Conservation (phyloP, 1,140 invertebrate species). For the Diachasmimorpha longicaudata region DNA sequence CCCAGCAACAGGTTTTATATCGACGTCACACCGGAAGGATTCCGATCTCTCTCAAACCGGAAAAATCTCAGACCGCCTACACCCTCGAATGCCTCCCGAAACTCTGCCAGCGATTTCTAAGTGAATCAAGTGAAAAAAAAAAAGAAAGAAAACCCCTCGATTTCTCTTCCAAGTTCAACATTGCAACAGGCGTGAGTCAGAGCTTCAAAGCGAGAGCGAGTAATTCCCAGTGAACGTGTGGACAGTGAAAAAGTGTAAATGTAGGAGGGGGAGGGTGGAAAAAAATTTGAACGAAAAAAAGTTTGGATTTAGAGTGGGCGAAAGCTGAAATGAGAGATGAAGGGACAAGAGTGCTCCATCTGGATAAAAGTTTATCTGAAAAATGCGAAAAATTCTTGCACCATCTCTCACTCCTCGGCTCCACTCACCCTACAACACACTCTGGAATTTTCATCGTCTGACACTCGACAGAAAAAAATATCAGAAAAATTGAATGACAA, state of each 20-base stretch:
- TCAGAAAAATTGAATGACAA: no score
- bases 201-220: slow-evolving; percentile 22
- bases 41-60: not conserved
- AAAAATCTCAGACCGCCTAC: not conserved
- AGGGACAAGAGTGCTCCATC: not conserved
- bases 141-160: not conserved
- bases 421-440: not conserved
- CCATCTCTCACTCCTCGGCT: not conserved
- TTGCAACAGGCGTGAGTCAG: not conserved
- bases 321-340: not conserved
- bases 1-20: not conserved
- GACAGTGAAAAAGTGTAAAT: slow-evolving; percentile 20
- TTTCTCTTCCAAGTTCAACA: not conserved
- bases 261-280: slow-evolving; percentile 14
- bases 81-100: not conserved
- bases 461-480: not conserved
- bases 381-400: slow-evolving; percentile 1
- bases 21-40: not conserved
- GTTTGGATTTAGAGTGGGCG: not conserved
- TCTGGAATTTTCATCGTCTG: not conserved
- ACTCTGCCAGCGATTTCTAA: not conserved
- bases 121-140: not conserved
- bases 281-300: not conserved
- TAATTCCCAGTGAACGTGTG: slow-evolving; percentile 36
- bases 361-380: not conserved